Conservation (phyloP, 2,888 invertebrate species). For the Alentia gelatinosa region DNA sequence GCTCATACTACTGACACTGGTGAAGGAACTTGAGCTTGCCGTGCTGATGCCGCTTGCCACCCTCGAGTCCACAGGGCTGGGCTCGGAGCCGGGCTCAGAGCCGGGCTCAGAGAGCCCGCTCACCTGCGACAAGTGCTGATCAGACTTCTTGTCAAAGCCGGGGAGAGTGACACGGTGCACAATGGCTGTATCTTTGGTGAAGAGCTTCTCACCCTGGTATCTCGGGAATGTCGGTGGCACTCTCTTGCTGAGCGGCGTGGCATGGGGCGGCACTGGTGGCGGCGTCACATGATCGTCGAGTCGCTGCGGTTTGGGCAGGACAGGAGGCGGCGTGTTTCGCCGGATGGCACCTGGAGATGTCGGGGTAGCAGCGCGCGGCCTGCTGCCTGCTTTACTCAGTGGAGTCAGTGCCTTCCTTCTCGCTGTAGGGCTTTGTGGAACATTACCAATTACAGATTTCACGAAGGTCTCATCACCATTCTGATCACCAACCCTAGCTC, state of each 20-base stretch:
- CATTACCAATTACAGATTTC: background rate
- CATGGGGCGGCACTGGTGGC: slow-evolving; percentile 34
- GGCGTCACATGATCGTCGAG: background rate
- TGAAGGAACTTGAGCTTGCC: slow-evolving; percentile 72
- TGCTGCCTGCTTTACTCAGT: background rate
- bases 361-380: background rate
- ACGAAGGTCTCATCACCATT: background rate
- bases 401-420: background rate
- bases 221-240: background rate
- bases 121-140: background rate
- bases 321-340: background rate
- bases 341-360: background rate
- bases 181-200: slow-evolving; percentile 52
- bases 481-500: background rate
- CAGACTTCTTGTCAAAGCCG: slow-evolving; percentile 17
- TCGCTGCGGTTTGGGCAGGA: background rate
- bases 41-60: slow-evolving; percentile 69
- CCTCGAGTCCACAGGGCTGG: slow-evolving; percentile 58
- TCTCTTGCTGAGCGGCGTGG: background rate
- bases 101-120: background rate
- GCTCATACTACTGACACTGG: slow-evolving; percentile 72
- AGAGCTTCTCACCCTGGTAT: slow-evolving; percentile 54
- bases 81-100: background rate
- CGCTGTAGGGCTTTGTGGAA: background rate
- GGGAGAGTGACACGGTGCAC: slow-evolving; percentile 49